These are phyloP conservation scores for Xiphophorus couchianus DNA, from an alignment of 2,113 vertebrate genomes.

Conservation along the genomic window DNA sequence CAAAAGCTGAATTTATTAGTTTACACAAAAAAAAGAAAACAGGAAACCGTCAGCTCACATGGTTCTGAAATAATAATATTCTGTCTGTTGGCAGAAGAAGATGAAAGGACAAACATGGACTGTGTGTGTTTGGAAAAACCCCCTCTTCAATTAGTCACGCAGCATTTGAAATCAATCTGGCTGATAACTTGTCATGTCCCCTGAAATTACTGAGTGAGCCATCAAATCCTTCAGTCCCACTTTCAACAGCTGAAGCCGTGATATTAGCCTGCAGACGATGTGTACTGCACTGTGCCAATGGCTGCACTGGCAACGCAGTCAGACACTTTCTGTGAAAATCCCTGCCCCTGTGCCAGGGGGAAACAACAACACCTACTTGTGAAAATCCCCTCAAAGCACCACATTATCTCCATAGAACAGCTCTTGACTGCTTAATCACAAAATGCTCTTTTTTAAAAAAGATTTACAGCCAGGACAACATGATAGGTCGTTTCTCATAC, in stretches of 20 bases:
- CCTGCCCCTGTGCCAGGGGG: conserved; percentile 11
- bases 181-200: conserved; percentile 38
- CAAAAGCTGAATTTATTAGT: no score
- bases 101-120: conserved; percentile 15
- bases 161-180: conserved; percentile 49
- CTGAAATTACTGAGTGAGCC: conserved; percentile 49
- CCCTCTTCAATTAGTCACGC: conserved; percentile 51
- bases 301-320: conserved; percentile 25
- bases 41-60: background rate
- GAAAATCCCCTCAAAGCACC: conserved; percentile 61
- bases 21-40: background rate
- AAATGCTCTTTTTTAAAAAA: conserved; percentile 14
- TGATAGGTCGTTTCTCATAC: conserved; percentile 17
- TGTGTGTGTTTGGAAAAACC: conserved; percentile 45
- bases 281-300: conserved; percentile 37
- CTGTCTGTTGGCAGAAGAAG: conserved; percentile 9
- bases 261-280: conserved; percentile 49
- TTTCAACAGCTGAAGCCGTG: conserved; percentile 41
- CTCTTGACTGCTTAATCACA: conserved; percentile 49
- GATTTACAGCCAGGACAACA: conserved; percentile 6
- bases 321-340: conserved; percentile 19
- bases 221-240: conserved; percentile 48
- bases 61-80: background rate
- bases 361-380: conserved; percentile 49
- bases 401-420: conserved; percentile 49